Conservation (phyloP, 2,797 vertebrate genomes). For the Microtus obscurus region DNA sequence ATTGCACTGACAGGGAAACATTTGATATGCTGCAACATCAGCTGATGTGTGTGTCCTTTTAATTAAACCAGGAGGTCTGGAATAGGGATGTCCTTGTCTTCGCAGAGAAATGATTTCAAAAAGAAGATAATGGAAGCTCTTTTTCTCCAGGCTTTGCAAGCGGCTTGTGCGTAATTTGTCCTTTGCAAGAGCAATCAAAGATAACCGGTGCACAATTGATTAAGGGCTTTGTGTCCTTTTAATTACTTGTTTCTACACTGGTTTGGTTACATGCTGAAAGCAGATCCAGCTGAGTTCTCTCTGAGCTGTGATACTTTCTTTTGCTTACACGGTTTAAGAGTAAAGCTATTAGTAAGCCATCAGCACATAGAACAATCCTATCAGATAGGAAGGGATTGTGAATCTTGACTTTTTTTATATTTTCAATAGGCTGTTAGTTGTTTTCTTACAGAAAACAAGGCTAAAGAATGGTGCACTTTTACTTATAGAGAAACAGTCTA, state of each 20-base stretch:
- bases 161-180: conserved; percentile 88
- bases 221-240: conserved; percentile 89
- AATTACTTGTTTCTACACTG: conserved; percentile 90
- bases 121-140: conserved; percentile 86
- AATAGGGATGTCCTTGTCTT: conserved; percentile 90
- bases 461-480: conserved; percentile 54
- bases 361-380: conserved; percentile 82
- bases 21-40: conserved; percentile 87
- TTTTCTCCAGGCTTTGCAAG: conserved; percentile 85
- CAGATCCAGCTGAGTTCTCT: conserved; percentile 77
- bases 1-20: conserved; percentile 82
- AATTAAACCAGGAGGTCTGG: conserved; percentile 88
- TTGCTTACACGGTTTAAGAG: conserved; percentile 84
- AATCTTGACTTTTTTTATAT: conserved; percentile 72
- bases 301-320: conserved; percentile 78
- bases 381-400: conserved; percentile 72
- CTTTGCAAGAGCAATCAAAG: conserved; percentile 89
- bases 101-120: conserved; percentile 84
- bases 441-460: conserved; percentile 72
- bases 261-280: conserved; percentile 88
- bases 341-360: conserved; percentile 84
- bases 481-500: not conserved
- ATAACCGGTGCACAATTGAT: conserved; percentile 89
- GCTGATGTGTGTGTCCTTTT: conserved; percentile 88
- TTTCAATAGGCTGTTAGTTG: conserved; percentile 63